phyloP scores from a whole-genome alignment of 1,140 invertebrate species.

The Cydia strobilella region DNA sequence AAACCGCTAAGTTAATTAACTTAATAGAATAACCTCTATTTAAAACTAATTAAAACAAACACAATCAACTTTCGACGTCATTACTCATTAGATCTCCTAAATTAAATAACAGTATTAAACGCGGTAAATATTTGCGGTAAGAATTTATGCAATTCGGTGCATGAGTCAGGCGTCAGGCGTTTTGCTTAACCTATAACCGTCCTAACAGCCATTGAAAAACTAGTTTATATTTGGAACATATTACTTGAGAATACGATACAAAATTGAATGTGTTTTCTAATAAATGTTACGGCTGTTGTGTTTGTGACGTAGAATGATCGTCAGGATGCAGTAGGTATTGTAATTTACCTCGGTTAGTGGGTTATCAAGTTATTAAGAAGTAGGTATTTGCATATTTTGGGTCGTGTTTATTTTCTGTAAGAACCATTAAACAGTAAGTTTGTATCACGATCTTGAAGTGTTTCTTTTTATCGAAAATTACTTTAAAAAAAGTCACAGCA shows the following conservation, averaged over 20 bases:
- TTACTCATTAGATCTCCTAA: neutral
- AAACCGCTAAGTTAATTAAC: too few relatives aligned
- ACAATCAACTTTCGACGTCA: too few relatives aligned
- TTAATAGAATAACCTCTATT: neutral
- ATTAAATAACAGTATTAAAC: neutral
- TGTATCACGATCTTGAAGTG: too few relatives aligned
- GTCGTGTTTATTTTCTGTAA: neutral
- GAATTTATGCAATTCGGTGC: neutral
- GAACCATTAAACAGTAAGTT: too few relatives aligned
- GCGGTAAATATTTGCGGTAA: constrained; percentile 13
- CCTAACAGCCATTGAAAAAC: too few relatives aligned
- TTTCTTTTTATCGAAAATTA: too few relatives aligned
- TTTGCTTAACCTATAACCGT: neutral
- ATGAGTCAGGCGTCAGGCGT: constrained; percentile 1
- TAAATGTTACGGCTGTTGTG: too few relatives aligned
- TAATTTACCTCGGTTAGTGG: constrained; percentile 3
- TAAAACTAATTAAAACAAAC: neutral
- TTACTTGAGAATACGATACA: too few relatives aligned
- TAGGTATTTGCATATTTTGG: neutral
- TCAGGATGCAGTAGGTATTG: neutral
- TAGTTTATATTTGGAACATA: too few relatives aligned
- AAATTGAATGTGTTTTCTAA: too few relatives aligned
- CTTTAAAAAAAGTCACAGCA: too few relatives aligned
- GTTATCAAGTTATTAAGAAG: constrained; percentile 20
- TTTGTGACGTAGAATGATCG: too few relatives aligned